phyloP scores from a whole-genome alignment of 1,140 invertebrate genomes.

The Oedothorax gibbosus region DNA sequence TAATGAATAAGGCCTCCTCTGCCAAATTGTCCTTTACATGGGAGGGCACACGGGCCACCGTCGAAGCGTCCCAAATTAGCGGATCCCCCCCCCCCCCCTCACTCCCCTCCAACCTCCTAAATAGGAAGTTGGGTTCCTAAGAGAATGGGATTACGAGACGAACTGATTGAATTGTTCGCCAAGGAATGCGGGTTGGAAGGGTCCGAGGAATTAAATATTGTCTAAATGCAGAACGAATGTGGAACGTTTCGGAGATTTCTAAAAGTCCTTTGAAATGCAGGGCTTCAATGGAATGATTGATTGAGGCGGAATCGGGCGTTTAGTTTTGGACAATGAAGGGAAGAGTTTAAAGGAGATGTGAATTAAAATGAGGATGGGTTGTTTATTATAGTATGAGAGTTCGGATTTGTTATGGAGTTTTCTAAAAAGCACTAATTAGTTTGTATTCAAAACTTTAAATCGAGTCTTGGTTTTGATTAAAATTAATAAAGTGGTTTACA shows the following conservation, averaged over 20 bases:
- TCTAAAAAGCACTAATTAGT: too few relatives aligned
- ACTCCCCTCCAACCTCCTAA: background rate
- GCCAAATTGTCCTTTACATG: conserved; percentile 47
- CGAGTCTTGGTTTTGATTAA: too few relatives aligned
- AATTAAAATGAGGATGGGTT: too few relatives aligned
- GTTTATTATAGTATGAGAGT: too few relatives aligned
- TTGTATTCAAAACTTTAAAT: too few relatives aligned
- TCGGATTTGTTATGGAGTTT: too few relatives aligned
- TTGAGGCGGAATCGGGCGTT: too few relatives aligned
- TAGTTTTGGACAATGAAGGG: too few relatives aligned
- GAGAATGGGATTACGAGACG: conserved; percentile 31
- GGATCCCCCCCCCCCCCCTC: conserved; percentile 14
- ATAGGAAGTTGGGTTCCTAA: background rate
- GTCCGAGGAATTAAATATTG: conserved; percentile 40
- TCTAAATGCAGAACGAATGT: conserved; percentile 42
- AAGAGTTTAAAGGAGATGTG: too few relatives aligned
- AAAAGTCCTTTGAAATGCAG: background rate
- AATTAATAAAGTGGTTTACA: too few relatives aligned
- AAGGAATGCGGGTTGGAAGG: conserved; percentile 20
- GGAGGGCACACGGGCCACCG: conserved; percentile 22
- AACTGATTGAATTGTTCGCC: conserved; percentile 52
- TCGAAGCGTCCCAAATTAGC: conserved; percentile 48
- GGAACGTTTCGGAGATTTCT: background rate
- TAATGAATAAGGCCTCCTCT: conserved; percentile 45
- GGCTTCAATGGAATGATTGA: too few relatives aligned